A percentile compares a stretch with the other conserved stretches of the same genome.
Conservation (phyloP, 2,888 invertebrate species). For the Heliconius charithonia region DNA sequence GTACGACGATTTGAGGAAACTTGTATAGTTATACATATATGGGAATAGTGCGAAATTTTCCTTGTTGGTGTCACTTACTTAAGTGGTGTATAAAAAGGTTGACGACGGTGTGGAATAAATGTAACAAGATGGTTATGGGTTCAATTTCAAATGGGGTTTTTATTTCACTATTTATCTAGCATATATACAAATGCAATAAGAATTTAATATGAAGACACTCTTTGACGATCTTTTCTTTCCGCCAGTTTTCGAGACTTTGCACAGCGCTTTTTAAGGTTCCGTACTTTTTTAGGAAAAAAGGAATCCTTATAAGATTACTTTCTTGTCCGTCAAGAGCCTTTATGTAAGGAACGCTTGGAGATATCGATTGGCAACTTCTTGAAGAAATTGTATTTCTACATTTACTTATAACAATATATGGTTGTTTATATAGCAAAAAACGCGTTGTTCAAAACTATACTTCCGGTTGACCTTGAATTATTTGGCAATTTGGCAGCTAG, state of each 20-base stretch:
- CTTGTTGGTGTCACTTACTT: not conserved
- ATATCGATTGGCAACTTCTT: too few relatives aligned
- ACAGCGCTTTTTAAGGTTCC: not conserved
- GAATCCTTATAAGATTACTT: too few relatives aligned
- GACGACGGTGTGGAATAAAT: not conserved
- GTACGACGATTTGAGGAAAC: conserved; percentile 5
- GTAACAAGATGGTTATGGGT: not conserved
- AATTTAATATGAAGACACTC: not conserved
- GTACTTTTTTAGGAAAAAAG: too few relatives aligned
- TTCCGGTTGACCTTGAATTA: too few relatives aligned
- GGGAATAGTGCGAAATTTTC: not conserved
- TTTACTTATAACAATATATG: too few relatives aligned
- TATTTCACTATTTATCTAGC: not conserved
- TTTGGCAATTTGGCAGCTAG: too few relatives aligned
- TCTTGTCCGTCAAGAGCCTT: too few relatives aligned
- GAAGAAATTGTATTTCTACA: too few relatives aligned
- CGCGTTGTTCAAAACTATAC: too few relatives aligned
- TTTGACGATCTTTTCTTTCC: not conserved
- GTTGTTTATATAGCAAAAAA: too few relatives aligned
- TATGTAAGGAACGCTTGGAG: too few relatives aligned
- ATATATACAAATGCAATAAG: not conserved
- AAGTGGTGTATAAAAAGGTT: not conserved
- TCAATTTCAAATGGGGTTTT: not conserved
- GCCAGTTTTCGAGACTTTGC: not conserved
- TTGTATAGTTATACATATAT: not conserved